Base-by-base conservation (phyloP, 1,140 invertebrate genomes). In the Drosophila leontia region DNA sequence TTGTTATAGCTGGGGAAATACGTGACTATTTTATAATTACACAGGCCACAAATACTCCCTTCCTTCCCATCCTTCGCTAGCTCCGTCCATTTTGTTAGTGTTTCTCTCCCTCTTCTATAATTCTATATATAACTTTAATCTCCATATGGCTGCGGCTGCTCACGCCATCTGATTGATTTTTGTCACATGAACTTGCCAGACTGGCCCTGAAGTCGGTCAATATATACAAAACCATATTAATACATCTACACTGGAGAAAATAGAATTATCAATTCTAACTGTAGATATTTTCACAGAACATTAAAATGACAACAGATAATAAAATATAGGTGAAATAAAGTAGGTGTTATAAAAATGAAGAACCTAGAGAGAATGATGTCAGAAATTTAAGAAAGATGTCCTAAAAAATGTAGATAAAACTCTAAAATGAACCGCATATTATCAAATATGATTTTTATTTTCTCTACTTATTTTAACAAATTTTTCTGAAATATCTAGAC, bases 21-120 rank as follows among this genome's bases (percentile, higher is more conserved):
- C 84, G 85, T 88, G 84, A 88, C 84, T 69, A 67, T 90, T 85
- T 88, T 78, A 65, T 75, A 84, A 84, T 88, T 88, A 58, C 41
- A 47, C 42, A 34, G 42, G 17, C 42, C 29, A 17, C 39, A 65
- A 37, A 50, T 35, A 56, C 63, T 48, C 37, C 53, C 63, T 69
- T 26, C 17, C 41, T 7, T 13, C 17, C 19, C 23, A 37, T 11
- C n/a, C 23, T 39, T 11, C 17, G 4, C 39, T 35, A 17, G 37
- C 32, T 47, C 15, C 15, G n/a, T 37, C 63, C 34, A 15, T 42
- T 23, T 13, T 55, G 51, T 37, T 35, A 39, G 12, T 47, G 39
- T 26, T 45, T 4, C n/a, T 35, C 11, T 13, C 44, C 35, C 26
- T 47, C 26, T 32, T 32, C 42, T 17, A 17, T 45, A 32, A 23